Percentiles rank a stretch among this genome's conserved stretches.
Evolutionary conservation across 1,140 invertebrate species (phyloP).

Genomic region (Drosophila novamexicana): DNA sequence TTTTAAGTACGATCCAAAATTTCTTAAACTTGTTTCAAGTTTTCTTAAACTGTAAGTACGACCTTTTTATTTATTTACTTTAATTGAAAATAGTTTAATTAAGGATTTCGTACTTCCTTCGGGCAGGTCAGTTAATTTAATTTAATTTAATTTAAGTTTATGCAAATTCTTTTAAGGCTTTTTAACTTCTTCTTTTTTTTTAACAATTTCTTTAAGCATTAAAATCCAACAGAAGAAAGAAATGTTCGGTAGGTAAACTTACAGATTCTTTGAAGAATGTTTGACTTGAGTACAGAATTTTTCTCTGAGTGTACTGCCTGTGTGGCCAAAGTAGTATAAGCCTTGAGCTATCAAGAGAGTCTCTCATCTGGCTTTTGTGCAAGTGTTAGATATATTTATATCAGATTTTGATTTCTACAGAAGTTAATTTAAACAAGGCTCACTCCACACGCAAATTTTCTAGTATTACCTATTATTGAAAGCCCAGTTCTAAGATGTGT

Average conservation of each 20-base stretch:
- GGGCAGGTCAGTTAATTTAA: too few relatives aligned
- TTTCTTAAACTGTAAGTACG: too few relatives aligned
- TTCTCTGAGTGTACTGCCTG: constrained; percentile 10
- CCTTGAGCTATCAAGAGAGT: constrained; percentile 10
- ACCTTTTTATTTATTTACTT: too few relatives aligned
- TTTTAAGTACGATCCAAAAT: too few relatives aligned
- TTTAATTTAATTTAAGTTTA: too few relatives aligned
- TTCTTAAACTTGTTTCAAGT: too few relatives aligned
- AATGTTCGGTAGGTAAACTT: too few relatives aligned
- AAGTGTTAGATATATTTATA: not conserved
- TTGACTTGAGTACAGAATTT: not conserved
- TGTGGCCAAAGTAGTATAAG: constrained; percentile 38
- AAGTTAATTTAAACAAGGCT: constrained; percentile 3
- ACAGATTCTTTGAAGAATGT: too few relatives aligned
- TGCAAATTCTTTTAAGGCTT: not conserved
- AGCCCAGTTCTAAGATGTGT: constrained; percentile 52
- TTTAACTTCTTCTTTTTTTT: not conserved
- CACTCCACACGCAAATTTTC: constrained; percentile 41
- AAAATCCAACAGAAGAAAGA: not conserved
- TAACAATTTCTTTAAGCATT: not conserved
- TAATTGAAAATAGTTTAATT: too few relatives aligned
- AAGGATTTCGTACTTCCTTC: too few relatives aligned
- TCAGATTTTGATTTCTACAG: not conserved
- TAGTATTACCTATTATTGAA: constrained; percentile 47
- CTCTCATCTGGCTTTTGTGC: constrained; percentile 19